Evolutionary conservation across 2,888 invertebrate genomes (phyloP).

Genomic region (Reticulitermes lucifugus): DNA sequence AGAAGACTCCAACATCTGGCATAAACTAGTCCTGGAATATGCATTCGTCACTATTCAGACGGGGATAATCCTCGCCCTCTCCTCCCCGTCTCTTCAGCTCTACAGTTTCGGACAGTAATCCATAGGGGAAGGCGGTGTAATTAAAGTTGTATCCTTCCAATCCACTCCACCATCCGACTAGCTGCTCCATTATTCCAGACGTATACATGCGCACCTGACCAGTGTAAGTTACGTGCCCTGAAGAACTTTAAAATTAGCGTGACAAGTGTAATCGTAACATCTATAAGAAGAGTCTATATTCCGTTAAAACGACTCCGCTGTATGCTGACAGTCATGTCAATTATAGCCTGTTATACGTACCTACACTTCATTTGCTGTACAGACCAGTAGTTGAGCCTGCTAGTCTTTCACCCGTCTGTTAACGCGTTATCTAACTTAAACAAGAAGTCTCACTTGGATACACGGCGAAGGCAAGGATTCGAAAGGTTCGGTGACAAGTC

Average conservation of each 20-base stretch:
- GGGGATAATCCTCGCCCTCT: background rate
- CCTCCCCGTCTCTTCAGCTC: background rate
- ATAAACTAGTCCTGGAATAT: background rate
- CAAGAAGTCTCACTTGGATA: too few relatives aligned
- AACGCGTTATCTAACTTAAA: too few relatives aligned
- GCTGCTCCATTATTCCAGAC: background rate
- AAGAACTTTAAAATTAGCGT: background rate
- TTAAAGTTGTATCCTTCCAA: background rate
- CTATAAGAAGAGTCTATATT: too few relatives aligned
- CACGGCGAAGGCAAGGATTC: too few relatives aligned
- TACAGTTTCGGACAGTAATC: background rate
- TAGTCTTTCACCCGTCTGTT: too few relatives aligned
- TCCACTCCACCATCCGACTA: background rate
- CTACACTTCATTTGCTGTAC: too few relatives aligned
- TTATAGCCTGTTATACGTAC: too few relatives aligned
- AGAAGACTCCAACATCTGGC: background rate
- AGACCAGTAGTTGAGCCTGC: too few relatives aligned
- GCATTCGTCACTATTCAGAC: background rate
- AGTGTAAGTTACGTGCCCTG: background rate
- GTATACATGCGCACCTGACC: background rate
- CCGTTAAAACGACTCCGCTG: too few relatives aligned
- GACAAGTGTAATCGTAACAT: background rate
- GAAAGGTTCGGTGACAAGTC: too few relatives aligned
- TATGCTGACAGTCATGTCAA: too few relatives aligned
- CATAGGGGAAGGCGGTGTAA: background rate